Conservation (phyloP, 2,888 invertebrate genomes). For the Spodoptera exigua region DNA sequence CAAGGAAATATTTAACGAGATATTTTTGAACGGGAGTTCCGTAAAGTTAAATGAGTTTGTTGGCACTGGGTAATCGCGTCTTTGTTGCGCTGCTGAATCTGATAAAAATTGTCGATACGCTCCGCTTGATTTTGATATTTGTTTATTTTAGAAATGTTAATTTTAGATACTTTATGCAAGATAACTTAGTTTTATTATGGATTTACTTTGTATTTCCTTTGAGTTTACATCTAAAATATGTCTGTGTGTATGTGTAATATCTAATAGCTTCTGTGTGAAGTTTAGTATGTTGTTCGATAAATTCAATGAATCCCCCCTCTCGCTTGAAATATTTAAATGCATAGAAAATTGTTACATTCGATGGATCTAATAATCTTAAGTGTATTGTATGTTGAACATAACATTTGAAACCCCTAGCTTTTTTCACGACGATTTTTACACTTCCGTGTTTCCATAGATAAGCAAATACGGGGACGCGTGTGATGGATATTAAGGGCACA, state of each 20-base stretch:
- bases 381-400: slow-evolving; percentile 72
- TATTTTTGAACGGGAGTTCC: slow-evolving; percentile 80
- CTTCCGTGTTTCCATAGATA: slow-evolving; percentile 89
- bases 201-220: neutral
- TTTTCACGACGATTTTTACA: slow-evolving; percentile 87
- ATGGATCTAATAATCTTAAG: slow-evolving; percentile 81
- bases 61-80: slow-evolving; percentile 78
- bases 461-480: slow-evolving; percentile 88
- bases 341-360: slow-evolving; percentile 46
- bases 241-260: too few relatives aligned
- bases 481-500: slow-evolving; percentile 89
- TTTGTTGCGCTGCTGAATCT: slow-evolving; percentile 81
- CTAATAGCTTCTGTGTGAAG: too few relatives aligned
- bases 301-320: slow-evolving; percentile 24
- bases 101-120: slow-evolving; percentile 79
- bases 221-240: neutral
- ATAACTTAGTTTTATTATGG: slow-evolving; percentile 17
- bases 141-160: slow-evolving; percentile 46
- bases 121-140: slow-evolving; percentile 59
- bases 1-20: slow-evolving; percentile 78
- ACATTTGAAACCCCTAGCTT: slow-evolving; percentile 75
- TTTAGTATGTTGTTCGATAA: neutral
- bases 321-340: slow-evolving; percentile 28
- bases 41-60: slow-evolving; percentile 88
- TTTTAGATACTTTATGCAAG: slow-evolving; percentile 30